phyloP scores from a whole-genome alignment of 2,113 vertebrate genomes.

The Psilopsiagon aymara region DNA sequence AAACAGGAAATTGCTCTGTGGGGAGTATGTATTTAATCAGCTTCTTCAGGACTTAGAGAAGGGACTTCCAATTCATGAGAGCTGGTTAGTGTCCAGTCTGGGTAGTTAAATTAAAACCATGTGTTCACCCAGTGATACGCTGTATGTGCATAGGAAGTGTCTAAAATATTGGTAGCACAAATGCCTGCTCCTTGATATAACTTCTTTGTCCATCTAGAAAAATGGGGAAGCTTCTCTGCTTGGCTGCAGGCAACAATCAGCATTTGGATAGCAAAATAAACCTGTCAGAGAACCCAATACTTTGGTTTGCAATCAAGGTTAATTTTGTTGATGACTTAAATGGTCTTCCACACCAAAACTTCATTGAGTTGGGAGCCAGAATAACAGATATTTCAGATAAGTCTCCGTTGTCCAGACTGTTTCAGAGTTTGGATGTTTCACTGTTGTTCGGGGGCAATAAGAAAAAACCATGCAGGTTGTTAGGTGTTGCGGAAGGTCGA shows the following conservation, averaged over 20 bases:
- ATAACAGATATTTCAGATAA: background rate
- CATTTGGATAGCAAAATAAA: background rate
- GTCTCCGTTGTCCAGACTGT: background rate
- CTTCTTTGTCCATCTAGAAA: background rate
- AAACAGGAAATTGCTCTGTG: background rate
- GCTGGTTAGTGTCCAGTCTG: background rate
- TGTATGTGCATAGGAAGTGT: background rate
- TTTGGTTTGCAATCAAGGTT: background rate
- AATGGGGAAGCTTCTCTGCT: background rate
- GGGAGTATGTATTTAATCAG: background rate
- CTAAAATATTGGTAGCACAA: background rate
- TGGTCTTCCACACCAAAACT: background rate
- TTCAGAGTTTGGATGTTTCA: background rate
- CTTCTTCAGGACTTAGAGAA: background rate
- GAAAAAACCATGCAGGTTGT: background rate
- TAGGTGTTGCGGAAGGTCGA: fast-evolving
- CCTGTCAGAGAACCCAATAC: background rate
- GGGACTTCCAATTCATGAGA: background rate
- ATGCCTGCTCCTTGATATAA: background rate
- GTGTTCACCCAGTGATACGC: background rate
- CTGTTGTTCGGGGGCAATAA: background rate
- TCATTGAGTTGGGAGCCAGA: background rate
- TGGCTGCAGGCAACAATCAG: background rate
- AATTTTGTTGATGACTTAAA: background rate
- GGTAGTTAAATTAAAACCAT: background rate